Percentiles rank a stretch among this genome's conserved stretches.
Conservation (phyloP, 92 coral and sea anemone species). For the Parazoanthus swiftii region DNA sequence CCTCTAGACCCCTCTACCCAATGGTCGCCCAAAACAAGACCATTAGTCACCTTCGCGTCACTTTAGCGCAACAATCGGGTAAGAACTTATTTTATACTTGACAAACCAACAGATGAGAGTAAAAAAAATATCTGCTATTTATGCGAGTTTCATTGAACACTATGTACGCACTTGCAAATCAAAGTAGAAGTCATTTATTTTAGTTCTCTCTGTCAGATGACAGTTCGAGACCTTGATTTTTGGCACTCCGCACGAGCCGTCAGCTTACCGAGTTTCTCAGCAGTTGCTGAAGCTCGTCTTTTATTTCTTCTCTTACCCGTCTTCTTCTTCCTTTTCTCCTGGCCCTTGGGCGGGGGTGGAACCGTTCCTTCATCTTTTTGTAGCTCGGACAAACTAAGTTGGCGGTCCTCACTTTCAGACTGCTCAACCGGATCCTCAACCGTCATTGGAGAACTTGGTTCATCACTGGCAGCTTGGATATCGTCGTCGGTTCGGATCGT, state of each 20-base stretch:
- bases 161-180: neutral
- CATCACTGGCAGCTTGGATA: neutral
- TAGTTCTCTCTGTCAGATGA: neutral
- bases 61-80: no score
- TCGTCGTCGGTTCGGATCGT: neutral
- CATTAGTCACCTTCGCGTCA: no score
- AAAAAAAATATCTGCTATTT: neutral
- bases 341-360: neutral
- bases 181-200: neutral
- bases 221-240: constrained; percentile 30
- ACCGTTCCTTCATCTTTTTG: constrained; percentile 2
- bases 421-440: neutral
- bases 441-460: neutral
- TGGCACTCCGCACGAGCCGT: constrained; percentile 37
- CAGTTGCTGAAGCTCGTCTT: neutral
- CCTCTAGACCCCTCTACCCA: no score
- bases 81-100: no score
- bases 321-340: neutral
- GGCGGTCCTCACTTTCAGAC: constrained; percentile 7
- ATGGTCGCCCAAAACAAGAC: no score
- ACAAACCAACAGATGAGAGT: no score
- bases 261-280: neutral
- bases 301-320: neutral
- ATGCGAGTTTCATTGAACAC: neutral
- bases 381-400: constrained; percentile 5